Conservation (phyloP, 2,797 vertebrate species). For the Myripristis jacobus region DNA sequence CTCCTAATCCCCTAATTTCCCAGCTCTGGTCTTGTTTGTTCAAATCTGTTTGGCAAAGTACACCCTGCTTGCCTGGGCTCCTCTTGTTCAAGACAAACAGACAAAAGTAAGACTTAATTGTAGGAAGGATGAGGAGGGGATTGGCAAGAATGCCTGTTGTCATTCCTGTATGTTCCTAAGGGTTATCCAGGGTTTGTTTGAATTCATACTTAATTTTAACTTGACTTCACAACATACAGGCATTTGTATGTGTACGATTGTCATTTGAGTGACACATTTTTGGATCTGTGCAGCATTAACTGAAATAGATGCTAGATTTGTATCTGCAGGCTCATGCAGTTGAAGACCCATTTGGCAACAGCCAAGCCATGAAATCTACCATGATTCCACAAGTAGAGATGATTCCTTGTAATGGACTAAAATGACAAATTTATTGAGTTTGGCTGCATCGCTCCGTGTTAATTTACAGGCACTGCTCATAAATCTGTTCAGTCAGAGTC, state of each 20-base stretch:
- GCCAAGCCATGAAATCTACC: background rate
- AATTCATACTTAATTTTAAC: no score
- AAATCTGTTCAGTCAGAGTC: conserved; percentile 29
- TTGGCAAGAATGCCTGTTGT: no score
- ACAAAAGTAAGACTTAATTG: no score
- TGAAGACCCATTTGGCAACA: background rate
- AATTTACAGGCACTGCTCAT: conserved; percentile 41
- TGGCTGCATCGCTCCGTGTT: conserved; percentile 20
- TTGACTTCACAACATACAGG: no score
- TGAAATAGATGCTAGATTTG: background rate
- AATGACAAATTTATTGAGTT: conserved; percentile 25
- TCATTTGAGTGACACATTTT: background rate
- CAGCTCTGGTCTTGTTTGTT: no score
- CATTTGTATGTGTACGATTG: background rate
- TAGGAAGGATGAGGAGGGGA: no score
- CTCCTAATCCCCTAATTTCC: no score
- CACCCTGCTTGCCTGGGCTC: no score
- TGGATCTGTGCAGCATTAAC: background rate
- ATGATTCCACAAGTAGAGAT: conserved; percentile 19
- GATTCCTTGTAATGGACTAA: conserved; percentile 6
- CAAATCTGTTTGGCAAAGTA: no score
- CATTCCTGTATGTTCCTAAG: no score
- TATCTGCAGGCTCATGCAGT: background rate
- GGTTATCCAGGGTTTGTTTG: background rate
- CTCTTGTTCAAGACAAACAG: no score